Evolutionary conservation across 2,888 invertebrate species (phyloP).

Genomic region (Drosophila paranaensis): DNA sequence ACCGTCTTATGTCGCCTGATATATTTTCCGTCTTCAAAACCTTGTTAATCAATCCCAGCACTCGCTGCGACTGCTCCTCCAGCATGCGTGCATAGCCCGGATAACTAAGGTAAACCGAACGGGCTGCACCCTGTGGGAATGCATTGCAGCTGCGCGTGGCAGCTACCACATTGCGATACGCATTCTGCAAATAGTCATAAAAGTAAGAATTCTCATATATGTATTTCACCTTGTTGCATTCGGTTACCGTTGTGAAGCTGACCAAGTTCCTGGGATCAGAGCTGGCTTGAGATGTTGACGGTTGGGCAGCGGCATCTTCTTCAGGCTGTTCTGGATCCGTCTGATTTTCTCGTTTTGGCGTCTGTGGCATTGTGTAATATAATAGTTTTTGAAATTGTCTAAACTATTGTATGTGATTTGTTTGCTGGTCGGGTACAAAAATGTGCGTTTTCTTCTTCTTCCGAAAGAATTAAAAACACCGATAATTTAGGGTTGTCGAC

Average conservation of each 20-base stretch:
- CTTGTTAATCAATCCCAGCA: slow-evolving; percentile 87
- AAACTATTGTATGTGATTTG: not conserved
- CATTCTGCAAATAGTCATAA: slow-evolving; percentile 78
- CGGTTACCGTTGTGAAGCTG: slow-evolving; percentile 79
- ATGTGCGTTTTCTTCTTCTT: slow-evolving; percentile 75
- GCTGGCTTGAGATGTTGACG: slow-evolving; percentile 39
- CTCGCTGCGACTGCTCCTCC: slow-evolving; percentile 87
- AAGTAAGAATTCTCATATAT: not conserved
- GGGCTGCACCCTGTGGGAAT: slow-evolving; percentile 89
- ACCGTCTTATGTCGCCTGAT: slow-evolving; percentile 85
- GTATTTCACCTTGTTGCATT: not conserved
- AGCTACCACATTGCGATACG: slow-evolving; percentile 88
- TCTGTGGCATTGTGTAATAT: slow-evolving; percentile 46
- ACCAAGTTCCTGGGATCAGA: slow-evolving; percentile 41
- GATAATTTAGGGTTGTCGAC: slow-evolving; percentile 67
- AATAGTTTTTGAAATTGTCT: slow-evolving; percentile 2
- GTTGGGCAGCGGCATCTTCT: slow-evolving; percentile 3
- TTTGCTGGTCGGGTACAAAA: slow-evolving; percentile 32
- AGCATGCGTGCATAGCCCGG: slow-evolving; percentile 89
- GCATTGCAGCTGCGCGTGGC: slow-evolving; percentile 90
- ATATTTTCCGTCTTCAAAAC: slow-evolving; percentile 86
- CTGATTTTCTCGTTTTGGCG: slow-evolving; percentile 44
- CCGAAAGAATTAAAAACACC: slow-evolving; percentile 51
- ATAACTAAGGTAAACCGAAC: slow-evolving; percentile 91
- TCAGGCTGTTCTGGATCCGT: slow-evolving; percentile 16